Evolutionary conservation across 2,888 invertebrate genomes (phyloP).

Genomic region (Drosophila villosipedis): DNA sequence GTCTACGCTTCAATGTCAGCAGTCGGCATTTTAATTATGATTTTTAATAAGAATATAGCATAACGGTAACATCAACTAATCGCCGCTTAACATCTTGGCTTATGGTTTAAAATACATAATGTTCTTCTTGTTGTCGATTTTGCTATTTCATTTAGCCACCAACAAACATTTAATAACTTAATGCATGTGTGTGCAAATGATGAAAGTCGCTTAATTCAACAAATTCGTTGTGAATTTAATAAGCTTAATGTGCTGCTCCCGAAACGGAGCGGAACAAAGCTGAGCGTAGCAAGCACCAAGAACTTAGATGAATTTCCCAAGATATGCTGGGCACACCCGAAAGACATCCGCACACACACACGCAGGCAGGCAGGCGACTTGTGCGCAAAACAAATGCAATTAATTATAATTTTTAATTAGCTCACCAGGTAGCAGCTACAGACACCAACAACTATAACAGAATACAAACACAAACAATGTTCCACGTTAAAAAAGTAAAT

Average conservation of each 20-base stretch:
- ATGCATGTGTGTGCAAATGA: conserved; percentile 68
- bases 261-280: conserved; percentile 26
- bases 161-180: conserved; percentile 74
- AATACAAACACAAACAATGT: conserved; percentile 47
- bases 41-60: conserved; percentile 75
- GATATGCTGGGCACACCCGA: conserved; percentile 76
- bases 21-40: conserved; percentile 59
- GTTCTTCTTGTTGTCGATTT: conserved; percentile 22
- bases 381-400: conserved; percentile 77
- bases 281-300: conserved; percentile 45
- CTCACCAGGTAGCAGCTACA: conserved; percentile 52
- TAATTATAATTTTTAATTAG: conserved; percentile 80
- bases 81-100: conserved; percentile 68
- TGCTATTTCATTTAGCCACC: conserved; percentile 22
- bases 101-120: conserved; percentile 47
- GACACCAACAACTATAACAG: conserved; percentile 30
- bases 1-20: conserved; percentile 17
- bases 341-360: conserved; percentile 56
- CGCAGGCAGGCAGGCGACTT: conserved; percentile 32
- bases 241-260: conserved; percentile 75
- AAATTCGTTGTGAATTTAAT: conserved; percentile 69
- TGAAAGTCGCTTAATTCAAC: conserved; percentile 47
- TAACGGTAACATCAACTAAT: conserved; percentile 64
- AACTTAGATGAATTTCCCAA: conserved; percentile 81
- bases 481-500: conserved; percentile 26